Conservation (phyloP, 2,888 invertebrate genomes). For the Hypsopygia costalis region DNA sequence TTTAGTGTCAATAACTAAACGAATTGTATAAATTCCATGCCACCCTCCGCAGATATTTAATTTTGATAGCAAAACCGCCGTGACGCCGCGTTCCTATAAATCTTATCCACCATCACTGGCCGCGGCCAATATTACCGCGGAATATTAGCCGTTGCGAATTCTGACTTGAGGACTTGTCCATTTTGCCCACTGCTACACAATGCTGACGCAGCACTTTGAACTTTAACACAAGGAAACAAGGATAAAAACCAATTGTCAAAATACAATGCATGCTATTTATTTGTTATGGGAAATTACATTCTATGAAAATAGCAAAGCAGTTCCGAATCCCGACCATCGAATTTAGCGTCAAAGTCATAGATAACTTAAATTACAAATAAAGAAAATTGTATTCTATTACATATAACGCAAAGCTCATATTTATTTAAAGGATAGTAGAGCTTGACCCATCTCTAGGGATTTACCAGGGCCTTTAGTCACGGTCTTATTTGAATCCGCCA, state of each 20-base stretch:
- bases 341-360: conserved; percentile 22
- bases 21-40: conserved; percentile 36
- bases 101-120: conserved; percentile 61
- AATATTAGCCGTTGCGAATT: conserved; percentile 75
- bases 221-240: neutral
- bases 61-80: conserved; percentile 72
- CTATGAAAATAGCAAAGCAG: conserved; percentile 7
- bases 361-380: conserved; percentile 15
- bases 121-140: conserved; percentile 71
- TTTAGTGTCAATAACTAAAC: conserved; percentile 23
- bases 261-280: conserved; percentile 7
- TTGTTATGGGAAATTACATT: conserved; percentile 8
- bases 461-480: conserved; percentile 63
- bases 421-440: conserved; percentile 18
- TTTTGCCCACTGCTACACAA: conserved; percentile 19
- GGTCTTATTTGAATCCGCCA: conserved; percentile 75
- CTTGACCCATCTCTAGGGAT: conserved; percentile 73
- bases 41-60: conserved; percentile 65
- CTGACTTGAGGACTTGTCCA: conserved; percentile 54
- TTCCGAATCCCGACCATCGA: conserved; percentile 22
- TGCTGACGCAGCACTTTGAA: neutral
- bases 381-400: conserved; percentile 27
- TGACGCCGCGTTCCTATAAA: conserved; percentile 63
- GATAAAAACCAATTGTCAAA: neutral
- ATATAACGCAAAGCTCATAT: conserved; percentile 17